Base-by-base conservation (phyloP, 2,113 vertebrate genomes). In the Baryphthengus martii region DNA sequence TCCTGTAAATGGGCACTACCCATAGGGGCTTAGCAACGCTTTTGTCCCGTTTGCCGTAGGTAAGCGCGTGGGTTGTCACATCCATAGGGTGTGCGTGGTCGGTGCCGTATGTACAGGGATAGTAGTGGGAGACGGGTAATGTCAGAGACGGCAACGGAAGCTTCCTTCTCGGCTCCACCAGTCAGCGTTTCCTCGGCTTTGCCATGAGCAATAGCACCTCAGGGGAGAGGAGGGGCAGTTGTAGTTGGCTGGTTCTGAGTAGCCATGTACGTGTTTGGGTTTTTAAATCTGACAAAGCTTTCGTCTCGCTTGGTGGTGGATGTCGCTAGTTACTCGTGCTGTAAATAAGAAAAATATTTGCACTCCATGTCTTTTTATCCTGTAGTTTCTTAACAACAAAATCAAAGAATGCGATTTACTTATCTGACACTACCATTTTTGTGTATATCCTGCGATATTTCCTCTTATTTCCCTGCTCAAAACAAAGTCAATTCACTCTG, bases 31-130 rank as follows among this genome's bases (percentile, higher is more conserved):
- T 1, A 1, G n/a, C 9, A 13, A 25, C 0, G 0, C 16, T 40
- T 19, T 39, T 29, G 49, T 44, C 44, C 44, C 3, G 0, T 29
- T 42, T 31, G 49, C 66, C 3, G 1, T 7, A 19, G 42, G 62
- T 39, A 59, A 42, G 44, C 23, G 0, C 5, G 0, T 8, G 63
- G 11, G n/a, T 8, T 87, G 31, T 59, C 21, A 0, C 39, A 35
- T 49, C 61, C 5, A 0, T 4, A 5, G 24, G 31, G 16, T 12
- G 28, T 26, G 13, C 0, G 0, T 25, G 40, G 44, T 17, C 0
- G 0, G 29, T 37, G 44, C 47, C 0, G 1, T n/a, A 17, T 0
- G 0, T 47, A 9, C 0, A 0, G 49, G 14, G 71, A 44, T 47
- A 29, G 55, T 58, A 24, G 33, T 65, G 63, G 52, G 72, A 47